Percentiles rank a stretch among this genome's conserved stretches.
These are phyloP conservation scores for Anabas testudineus DNA, from an alignment of 2,797 vertebrate genomes.

Conservation along the genomic window DNA sequence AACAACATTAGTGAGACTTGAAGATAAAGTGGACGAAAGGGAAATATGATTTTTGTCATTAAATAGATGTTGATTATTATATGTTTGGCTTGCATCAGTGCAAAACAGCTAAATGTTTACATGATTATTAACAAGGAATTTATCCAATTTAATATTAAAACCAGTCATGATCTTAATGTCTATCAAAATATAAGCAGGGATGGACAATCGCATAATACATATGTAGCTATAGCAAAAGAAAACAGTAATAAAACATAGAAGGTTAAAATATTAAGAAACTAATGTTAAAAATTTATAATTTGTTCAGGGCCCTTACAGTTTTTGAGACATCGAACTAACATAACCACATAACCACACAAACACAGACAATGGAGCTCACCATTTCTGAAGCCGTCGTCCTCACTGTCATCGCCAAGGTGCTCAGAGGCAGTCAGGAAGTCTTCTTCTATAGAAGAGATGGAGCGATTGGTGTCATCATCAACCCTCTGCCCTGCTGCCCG, in stretches of 20 bases:
- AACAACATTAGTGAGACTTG: no score
- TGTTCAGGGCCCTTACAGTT: not conserved
- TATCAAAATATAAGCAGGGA: not conserved
- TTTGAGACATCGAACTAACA: not conserved
- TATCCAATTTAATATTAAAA: not conserved
- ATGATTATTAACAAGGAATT: no score
- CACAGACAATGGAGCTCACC: slow-evolving; percentile 78
- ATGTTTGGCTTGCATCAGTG: slow-evolving; percentile 1
- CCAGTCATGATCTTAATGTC: not conserved
- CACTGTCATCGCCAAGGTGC: slow-evolving; percentile 94
- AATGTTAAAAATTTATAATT: not conserved
- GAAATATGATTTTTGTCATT: no score
- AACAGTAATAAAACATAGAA: not conserved
- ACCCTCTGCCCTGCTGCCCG: slow-evolving; percentile 76
- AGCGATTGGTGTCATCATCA: slow-evolving; percentile 97
- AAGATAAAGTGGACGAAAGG: no score
- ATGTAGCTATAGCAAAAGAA: not conserved
- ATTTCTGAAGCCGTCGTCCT: slow-evolving; percentile 88
- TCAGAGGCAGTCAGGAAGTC: slow-evolving; percentile 97
- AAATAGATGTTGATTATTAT: no score
- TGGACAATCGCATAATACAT: not conserved
- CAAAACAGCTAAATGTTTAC: not conserved
- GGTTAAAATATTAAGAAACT: not conserved
- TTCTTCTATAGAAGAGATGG: slow-evolving; percentile 96
- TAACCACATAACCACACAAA: no score